These are phyloP conservation scores for Malurus melanocephalus DNA, from an alignment of 2,113 vertebrate species.

Conservation along the genomic window DNA sequence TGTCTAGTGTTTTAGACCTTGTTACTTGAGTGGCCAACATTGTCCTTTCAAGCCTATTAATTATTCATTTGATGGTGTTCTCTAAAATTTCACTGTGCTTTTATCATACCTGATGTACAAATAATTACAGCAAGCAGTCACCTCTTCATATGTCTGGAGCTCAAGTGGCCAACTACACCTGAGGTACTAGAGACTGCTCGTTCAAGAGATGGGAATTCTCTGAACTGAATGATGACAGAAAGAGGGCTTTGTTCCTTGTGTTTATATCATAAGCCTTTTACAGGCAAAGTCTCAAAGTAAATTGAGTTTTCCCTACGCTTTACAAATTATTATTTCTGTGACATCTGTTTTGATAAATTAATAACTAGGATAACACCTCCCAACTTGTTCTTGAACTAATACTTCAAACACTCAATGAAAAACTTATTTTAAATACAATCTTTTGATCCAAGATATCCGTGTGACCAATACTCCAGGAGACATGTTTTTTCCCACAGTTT, in stretches of 20 bases:
- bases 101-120: background rate
- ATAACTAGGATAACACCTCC: background rate
- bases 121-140: background rate
- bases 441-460: background rate
- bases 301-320: background rate
- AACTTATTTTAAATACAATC: background rate
- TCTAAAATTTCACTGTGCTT: background rate
- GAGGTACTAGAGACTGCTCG: background rate
- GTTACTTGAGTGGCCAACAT: background rate
- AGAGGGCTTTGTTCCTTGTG: background rate
- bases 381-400: background rate
- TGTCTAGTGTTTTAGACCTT: background rate
- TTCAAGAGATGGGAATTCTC: background rate
- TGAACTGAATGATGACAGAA: background rate
- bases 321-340: background rate
- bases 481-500: background rate
- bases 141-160: background rate
- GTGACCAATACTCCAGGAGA: background rate
- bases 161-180: background rate
- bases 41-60: background rate
- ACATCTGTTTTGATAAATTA: background rate
- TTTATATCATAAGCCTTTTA: background rate
- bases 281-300: background rate
- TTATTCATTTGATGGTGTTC: background rate
- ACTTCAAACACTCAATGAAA: background rate